Conservation (phyloP, 37 sponge, comb jelly and placozoan species). For the Aphrocallistes beatrix region DNA sequence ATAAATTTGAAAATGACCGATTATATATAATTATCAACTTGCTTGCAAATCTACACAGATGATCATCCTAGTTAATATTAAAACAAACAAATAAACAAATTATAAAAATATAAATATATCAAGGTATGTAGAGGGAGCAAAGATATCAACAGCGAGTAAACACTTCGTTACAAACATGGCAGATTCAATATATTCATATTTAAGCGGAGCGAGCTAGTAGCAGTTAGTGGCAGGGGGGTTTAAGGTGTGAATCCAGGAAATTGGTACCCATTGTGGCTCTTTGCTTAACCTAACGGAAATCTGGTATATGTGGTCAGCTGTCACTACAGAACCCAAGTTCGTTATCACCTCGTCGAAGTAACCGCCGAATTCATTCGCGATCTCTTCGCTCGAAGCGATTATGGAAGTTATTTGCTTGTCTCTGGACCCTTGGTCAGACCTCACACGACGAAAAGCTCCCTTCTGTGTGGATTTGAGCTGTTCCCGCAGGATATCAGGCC, state of each 20-base stretch:
- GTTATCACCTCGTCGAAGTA: neutral
- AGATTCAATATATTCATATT: too few relatives aligned
- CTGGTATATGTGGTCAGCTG: neutral
- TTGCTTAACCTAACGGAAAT: neutral
- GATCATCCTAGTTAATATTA: too few relatives aligned
- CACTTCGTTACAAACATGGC: too few relatives aligned
- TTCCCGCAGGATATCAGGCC: neutral
- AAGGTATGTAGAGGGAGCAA: too few relatives aligned
- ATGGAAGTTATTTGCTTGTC: slow-evolving; percentile 9
- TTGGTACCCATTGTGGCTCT: slow-evolving; percentile 1
- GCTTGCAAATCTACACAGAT: too few relatives aligned
- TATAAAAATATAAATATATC: too few relatives aligned
- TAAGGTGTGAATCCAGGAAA: slow-evolving; percentile 4
- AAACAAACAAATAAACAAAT: too few relatives aligned
- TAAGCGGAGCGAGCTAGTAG: too few relatives aligned
- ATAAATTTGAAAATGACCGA: too few relatives aligned
- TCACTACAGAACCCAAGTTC: neutral
- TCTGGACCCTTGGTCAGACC: neutral
- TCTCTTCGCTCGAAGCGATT: neutral
- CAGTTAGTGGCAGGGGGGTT: neutral
- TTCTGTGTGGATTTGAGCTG: neutral
- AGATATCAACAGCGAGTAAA: too few relatives aligned
- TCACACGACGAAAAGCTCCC: neutral
- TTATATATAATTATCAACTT: too few relatives aligned
- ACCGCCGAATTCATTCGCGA: neutral